Base-by-base conservation (phyloP, 2,888 invertebrate genomes). In the Ashinkailepas kermadecensis region DNA sequence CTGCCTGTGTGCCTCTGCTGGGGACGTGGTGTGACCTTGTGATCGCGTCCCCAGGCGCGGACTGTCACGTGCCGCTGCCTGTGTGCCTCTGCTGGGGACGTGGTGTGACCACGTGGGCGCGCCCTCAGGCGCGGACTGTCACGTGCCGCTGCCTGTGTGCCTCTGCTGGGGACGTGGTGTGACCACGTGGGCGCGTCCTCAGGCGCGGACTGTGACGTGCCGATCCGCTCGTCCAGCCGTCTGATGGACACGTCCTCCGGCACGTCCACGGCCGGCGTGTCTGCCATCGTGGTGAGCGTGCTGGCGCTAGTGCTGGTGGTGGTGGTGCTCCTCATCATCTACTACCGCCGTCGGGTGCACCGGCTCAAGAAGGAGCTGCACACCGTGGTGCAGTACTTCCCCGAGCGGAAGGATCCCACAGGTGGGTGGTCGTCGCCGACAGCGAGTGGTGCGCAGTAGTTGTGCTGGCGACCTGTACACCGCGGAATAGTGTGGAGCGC, bases 291-390 rank as follows among this genome's bases (percentile, higher is more conserved):
- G n/a, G 80, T 82, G 15, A 74, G 54, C 54, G 57, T 80, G 23
- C 39, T 82, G 54, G 8, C 70, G 21, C 23, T 82, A 58, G 78
- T 82, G 81, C 78, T 25, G 18, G 74, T 64, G 59, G 65, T 81
- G 57, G 81, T 80, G 21, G 15, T 82, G 12, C 23, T 82, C 21
- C 64, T 82, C 10, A 62, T 80, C 54, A 64, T 82, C 15, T 82
- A 82, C 74, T 81, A 78, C 74, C 67, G 78, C 25, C 62, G 74
- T 11, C 70, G 81, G 18, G 70, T 81, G 39, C 67, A 82, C 64
- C 23, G 81, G 57, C 58, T 80, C 82, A 84, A 85, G 54, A 83
- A 82, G 25, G 81, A 83, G 80, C 25, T 78, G 80, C 15, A 80
- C 80, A 78, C 81, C 82, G 81, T 74, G 23, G 79, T 79, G 23